Percentiles rank a stretch among this genome's conserved stretches.
phyloP scores from a whole-genome alignment of 1,140 invertebrate genomes.

The Calosoma granatense region DNA sequence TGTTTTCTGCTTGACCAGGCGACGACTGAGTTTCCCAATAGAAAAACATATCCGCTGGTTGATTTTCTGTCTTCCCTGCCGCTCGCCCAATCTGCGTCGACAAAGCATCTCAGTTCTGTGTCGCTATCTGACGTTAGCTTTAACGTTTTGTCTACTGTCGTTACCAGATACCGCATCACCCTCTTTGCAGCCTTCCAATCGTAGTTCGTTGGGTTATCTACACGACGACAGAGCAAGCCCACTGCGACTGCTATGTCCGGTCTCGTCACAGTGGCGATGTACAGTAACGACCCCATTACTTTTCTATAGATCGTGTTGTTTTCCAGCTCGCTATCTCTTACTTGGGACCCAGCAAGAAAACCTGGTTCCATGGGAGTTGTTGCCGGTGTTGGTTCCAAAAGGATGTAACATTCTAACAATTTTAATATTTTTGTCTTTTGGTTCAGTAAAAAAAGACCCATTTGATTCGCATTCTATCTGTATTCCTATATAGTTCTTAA shows the following conservation, averaged over 20 bases:
- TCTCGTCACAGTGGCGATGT: slow-evolving; percentile 28
- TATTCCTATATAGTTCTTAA: slow-evolving; percentile 20
- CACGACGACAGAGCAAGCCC: slow-evolving; percentile 25
- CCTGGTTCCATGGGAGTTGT: slow-evolving; percentile 16
- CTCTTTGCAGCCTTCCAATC: slow-evolving; percentile 29
- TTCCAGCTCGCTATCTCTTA: slow-evolving; percentile 7
- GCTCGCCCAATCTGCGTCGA: slow-evolving; percentile 34
- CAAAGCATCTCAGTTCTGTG: slow-evolving; percentile 21
- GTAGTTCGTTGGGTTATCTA: slow-evolving; percentile 17
- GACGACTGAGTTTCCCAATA: slow-evolving; percentile 20
- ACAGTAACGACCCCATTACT: slow-evolving; percentile 30
- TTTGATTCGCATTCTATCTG: neutral
- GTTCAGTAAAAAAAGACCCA: neutral
- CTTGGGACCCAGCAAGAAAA: slow-evolving; percentile 10
- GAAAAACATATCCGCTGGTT: slow-evolving; percentile 31
- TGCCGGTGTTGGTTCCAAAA: slow-evolving; percentile 15
- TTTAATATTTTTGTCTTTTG: slow-evolving; percentile 14
- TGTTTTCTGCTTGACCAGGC: slow-evolving; percentile 23
- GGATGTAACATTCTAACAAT: slow-evolving; percentile 26
- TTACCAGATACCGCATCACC: slow-evolving; percentile 28
- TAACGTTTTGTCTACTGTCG: slow-evolving; percentile 20
- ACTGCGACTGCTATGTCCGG: slow-evolving; percentile 33
- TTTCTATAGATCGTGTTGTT: slow-evolving; percentile 20
- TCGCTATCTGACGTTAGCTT: neutral
- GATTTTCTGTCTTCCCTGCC: slow-evolving; percentile 30